Conservation (phyloP, 2,113 vertebrate genomes). For the Clarias magur region DNA sequence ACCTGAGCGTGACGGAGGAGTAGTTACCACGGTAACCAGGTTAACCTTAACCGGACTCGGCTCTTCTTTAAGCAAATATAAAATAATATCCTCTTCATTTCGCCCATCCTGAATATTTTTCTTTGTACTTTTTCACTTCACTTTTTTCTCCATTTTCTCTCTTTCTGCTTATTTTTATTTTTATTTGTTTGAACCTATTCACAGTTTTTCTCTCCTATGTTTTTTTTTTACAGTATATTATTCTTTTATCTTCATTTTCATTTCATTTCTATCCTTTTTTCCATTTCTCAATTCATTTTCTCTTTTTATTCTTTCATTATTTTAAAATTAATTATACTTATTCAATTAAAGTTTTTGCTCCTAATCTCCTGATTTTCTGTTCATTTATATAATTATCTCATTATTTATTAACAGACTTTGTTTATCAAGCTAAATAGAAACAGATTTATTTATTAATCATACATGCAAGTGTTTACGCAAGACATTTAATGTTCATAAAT, state of each 20-base stretch:
- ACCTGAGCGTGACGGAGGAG: neutral
- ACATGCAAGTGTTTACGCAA: neutral
- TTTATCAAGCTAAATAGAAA: too few relatives aligned
- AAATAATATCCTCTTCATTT: neutral
- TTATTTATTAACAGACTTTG: too few relatives aligned
- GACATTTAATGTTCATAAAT: neutral
- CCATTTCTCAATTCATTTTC: neutral
- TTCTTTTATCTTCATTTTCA: neutral
- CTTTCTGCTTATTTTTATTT: neutral
- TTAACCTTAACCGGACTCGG: neutral
- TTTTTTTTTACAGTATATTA: neutral
- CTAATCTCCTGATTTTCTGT: neutral
- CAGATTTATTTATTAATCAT: neutral
- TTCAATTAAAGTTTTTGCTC: neutral
- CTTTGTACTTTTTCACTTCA: too few relatives aligned
- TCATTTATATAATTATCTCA: neutral
- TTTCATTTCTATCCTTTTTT: neutral
- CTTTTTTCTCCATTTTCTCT: neutral
- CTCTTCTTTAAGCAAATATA: neutral
- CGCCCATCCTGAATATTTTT: neutral
- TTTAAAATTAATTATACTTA: neutral
- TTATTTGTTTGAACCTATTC: neutral
- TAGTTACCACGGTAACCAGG: neutral
- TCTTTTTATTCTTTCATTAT: neutral
- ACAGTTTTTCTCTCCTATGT: neutral